These are phyloP conservation scores for Hydroisotoma schaefferi DNA, from an alignment of 2,888 invertebrate species.

Conservation along the genomic window DNA sequence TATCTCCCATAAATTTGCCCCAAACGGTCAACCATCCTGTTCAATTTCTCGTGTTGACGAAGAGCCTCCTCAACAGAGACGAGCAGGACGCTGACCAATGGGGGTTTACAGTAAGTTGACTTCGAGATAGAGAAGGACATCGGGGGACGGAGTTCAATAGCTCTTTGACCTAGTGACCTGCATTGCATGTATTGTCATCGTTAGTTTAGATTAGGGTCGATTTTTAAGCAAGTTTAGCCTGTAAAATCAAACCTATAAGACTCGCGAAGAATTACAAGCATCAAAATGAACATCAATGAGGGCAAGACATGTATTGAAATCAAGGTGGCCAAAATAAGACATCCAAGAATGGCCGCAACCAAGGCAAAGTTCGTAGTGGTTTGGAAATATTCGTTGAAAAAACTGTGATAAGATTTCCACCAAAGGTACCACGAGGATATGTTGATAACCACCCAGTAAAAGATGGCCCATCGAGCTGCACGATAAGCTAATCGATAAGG, in stretches of 20 bases:
- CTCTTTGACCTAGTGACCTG: too few species aligned
- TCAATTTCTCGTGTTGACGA: background rate
- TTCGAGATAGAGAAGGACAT: too few species aligned
- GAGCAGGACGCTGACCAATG: too few species aligned
- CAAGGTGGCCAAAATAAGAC: slow-evolving; percentile 18
- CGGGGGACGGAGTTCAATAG: too few species aligned
- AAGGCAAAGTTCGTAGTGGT: background rate
- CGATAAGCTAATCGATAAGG: slow-evolving; percentile 12
- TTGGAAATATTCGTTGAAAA: slow-evolving; percentile 18
- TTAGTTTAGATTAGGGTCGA: too few species aligned
- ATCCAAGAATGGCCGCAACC: slow-evolving; percentile 14
- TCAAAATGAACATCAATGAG: slow-evolving; percentile 16
- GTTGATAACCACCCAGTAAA: slow-evolving; percentile 15
- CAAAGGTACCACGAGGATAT: slow-evolving; percentile 25
- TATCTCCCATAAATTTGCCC: slow-evolving; percentile 25
- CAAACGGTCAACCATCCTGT: slow-evolving; percentile 5
- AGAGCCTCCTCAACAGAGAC: background rate
- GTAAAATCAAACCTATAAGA: background rate
- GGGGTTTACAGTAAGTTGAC: too few species aligned
- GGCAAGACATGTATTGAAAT: slow-evolving; percentile 25
- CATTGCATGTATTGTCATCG: too few species aligned
- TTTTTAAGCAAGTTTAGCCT: too few species aligned
- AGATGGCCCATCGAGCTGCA: slow-evolving; percentile 10
- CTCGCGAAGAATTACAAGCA: slow-evolving; percentile 10
- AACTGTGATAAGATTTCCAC: slow-evolving; percentile 16